A percentile compares a stretch with the other conserved stretches of the same genome.
Evolutionary conservation across 1,140 invertebrate genomes (phyloP).

Genomic region (Acromyrmex charruanus): DNA sequence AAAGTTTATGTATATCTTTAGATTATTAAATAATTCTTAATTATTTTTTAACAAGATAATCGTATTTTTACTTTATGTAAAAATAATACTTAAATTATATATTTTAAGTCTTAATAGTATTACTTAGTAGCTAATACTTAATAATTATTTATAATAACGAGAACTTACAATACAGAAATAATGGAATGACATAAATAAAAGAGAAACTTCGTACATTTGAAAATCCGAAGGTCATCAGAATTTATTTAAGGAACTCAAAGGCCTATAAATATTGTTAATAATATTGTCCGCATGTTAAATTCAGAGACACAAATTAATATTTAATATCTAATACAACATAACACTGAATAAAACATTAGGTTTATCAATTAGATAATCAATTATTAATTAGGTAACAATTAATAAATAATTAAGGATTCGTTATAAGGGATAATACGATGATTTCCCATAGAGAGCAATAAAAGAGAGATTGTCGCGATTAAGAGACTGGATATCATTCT

Average conservation of each 20-base stretch:
- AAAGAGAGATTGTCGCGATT: constrained; percentile 7
- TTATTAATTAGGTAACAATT: too few relatives aligned
- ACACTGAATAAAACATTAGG: not conserved
- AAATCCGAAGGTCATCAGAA: not conserved
- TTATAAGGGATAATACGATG: not conserved
- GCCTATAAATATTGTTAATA: not conserved
- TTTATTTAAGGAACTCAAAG: not conserved
- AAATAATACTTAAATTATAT: not conserved
- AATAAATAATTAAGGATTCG: not conserved
- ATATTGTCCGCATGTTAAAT: not conserved
- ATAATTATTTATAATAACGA: not conserved
- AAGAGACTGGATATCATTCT: not conserved
- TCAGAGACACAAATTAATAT: not conserved
- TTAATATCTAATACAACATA: constrained; percentile 4
- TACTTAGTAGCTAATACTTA: not conserved
- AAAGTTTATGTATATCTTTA: not conserved
- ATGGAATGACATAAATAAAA: not conserved
- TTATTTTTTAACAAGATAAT: not conserved
- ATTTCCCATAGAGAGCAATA: not conserved
- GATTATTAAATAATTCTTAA: constrained; percentile 2
- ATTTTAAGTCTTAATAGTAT: not conserved
- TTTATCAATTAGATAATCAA: not conserved
- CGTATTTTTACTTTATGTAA: not conserved
- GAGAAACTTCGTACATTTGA: not conserved
- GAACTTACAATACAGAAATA: not conserved